Evolutionary conservation across 2,113 vertebrate genomes (phyloP).

Genomic region (Syngnathus floridae): DNA sequence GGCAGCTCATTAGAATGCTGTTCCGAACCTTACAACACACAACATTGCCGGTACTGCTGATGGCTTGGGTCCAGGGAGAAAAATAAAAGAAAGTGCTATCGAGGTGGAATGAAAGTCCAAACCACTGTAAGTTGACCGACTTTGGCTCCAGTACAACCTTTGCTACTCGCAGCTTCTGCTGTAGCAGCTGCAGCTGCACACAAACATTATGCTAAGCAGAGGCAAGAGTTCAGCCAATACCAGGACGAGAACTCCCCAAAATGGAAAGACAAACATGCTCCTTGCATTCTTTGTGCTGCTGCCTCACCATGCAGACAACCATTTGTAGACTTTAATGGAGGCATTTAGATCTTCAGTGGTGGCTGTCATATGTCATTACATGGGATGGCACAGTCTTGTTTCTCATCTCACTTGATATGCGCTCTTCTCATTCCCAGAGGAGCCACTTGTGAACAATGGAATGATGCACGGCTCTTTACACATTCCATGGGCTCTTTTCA

Average conservation of each 20-base stretch:
- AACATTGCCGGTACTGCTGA: slow-evolving; percentile 52
- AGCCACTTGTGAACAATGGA: slow-evolving; percentile 55
- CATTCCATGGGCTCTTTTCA: slow-evolving; percentile 59
- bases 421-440: slow-evolving; percentile 48
- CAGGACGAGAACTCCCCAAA: slow-evolving; percentile 34
- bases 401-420: slow-evolving; percentile 41
- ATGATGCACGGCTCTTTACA: slow-evolving; percentile 38
- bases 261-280: slow-evolving; percentile 26
- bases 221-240: slow-evolving; percentile 56
- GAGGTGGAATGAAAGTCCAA: slow-evolving; percentile 44
- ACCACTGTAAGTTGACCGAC: slow-evolving; percentile 50
- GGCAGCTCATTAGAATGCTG: slow-evolving; percentile 53
- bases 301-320: slow-evolving; percentile 32
- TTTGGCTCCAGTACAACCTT: slow-evolving; percentile 14
- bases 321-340: slow-evolving; percentile 21
- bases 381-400: slow-evolving; percentile 43
- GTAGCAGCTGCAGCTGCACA: slow-evolving; percentile 26
- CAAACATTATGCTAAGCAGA: slow-evolving; percentile 51
- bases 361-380: slow-evolving; percentile 60
- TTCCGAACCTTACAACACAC: slow-evolving; percentile 32
- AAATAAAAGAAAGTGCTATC: slow-evolving; percentile 29
- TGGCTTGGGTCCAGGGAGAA: slow-evolving; percentile 48
- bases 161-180: slow-evolving; percentile 14
- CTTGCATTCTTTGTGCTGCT: slow-evolving; percentile 18
- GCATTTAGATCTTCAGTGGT: slow-evolving; percentile 3